A percentile compares a stretch with the other conserved stretches of the same genome.
phyloP scores from a whole-genome alignment of 2,113 vertebrate genomes.

The Podarcis muralis region DNA sequence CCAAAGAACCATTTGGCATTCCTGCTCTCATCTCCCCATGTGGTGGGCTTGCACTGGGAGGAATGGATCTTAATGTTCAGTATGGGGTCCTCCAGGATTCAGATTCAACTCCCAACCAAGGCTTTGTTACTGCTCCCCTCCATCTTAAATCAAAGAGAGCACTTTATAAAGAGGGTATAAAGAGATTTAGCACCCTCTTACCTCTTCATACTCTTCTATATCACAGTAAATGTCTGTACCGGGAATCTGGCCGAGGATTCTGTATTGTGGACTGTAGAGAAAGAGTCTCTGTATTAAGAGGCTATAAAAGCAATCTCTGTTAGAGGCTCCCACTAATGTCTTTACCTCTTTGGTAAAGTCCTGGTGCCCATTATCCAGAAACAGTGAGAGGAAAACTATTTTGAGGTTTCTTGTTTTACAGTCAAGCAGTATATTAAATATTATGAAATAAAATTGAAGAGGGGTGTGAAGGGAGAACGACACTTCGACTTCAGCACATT shows the following conservation, averaged over 20 bases:
- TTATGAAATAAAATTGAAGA: background rate
- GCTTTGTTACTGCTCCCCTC: too few species aligned
- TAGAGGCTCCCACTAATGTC: background rate
- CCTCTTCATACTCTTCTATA: conserved; percentile 90
- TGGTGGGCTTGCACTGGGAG: background rate
- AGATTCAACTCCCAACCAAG: background rate
- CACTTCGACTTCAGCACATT: background rate
- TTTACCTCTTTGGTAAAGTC: background rate
- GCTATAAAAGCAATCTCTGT: background rate
- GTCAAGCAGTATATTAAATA: too few species aligned
- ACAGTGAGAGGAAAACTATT: background rate
- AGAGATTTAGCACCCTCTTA: conserved; percentile 59
- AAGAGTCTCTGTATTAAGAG: conserved; percentile 29
- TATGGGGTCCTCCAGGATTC: background rate
- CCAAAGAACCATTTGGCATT: background rate
- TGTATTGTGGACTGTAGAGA: conserved; percentile 82
- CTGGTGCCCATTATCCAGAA: background rate
- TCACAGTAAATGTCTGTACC: conserved; percentile 89
- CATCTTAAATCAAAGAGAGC: background rate
- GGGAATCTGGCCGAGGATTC: conserved; percentile 86
- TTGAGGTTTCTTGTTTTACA: too few species aligned
- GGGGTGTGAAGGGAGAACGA: background rate
- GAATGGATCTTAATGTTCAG: background rate
- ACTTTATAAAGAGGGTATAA: background rate
- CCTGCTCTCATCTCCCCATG: background rate